Evolutionary conservation across 2,888 invertebrate genomes (phyloP).

Genomic region (Alsophila aescularia): DNA sequence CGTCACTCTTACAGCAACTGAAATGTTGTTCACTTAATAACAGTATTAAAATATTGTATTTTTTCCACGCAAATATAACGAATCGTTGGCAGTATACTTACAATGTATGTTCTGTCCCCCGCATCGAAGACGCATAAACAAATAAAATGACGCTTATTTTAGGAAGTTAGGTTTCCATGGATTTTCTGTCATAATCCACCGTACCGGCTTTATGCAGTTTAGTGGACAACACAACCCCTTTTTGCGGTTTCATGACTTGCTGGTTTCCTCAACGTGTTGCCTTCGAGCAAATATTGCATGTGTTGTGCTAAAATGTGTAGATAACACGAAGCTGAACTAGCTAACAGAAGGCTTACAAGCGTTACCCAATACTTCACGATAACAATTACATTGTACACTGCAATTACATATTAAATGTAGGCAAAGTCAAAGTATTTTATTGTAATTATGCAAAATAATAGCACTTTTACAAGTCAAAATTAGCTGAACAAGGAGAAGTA

Average conservation of each 20-base stretch:
- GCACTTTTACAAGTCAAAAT: too few relatives aligned
- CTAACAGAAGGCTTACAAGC: conserved; percentile 12
- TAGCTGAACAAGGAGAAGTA: too few relatives aligned
- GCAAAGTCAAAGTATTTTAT: too few relatives aligned
- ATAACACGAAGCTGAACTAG: neutral
- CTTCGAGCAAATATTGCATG: neutral
- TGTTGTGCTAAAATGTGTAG: neutral
- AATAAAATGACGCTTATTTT: neutral
- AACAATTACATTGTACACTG: conserved; percentile 19
- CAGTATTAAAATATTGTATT: neutral
- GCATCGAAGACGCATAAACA: neutral
- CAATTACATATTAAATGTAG: neutral
- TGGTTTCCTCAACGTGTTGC: too few relatives aligned
- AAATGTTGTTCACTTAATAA: neutral
- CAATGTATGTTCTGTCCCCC: neutral
- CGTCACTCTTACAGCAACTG: neutral
- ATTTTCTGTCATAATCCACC: too few relatives aligned
- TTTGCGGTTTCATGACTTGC: too few relatives aligned
- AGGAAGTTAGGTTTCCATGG: neutral
- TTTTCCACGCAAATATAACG: conserved; percentile 1
- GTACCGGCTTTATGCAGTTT: too few relatives aligned
- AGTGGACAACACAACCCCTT: too few relatives aligned
- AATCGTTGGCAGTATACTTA: neutral
- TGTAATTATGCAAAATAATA: too few relatives aligned
- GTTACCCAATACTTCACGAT: conserved; percentile 29